Conservation (phyloP, 2,888 invertebrate genomes). For the Rugalucina vietnamica region DNA sequence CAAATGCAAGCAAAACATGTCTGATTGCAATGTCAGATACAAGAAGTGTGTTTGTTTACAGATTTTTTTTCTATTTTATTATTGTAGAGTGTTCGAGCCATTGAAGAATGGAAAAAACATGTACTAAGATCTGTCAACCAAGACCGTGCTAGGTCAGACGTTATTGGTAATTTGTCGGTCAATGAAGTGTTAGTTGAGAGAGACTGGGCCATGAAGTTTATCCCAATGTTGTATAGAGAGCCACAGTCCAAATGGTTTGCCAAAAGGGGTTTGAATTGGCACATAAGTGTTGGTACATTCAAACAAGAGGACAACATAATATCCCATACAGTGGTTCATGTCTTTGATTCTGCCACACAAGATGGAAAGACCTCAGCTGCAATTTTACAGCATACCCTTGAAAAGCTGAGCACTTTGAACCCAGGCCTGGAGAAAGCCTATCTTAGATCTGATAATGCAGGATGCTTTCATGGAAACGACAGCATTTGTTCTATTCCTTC, state of each 20-base stretch:
- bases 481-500: slow-evolving; percentile 5
- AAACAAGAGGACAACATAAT: slow-evolving; percentile 8
- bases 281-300: too few relatives aligned
- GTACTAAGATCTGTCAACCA: neutral
- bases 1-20: too few relatives aligned
- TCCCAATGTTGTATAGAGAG: too few relatives aligned
- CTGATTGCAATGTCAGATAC: too few relatives aligned
- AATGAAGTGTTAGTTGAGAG: neutral
- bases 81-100: neutral
- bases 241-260: too few relatives aligned
- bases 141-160: neutral
- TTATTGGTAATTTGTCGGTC: neutral
- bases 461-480: slow-evolving; percentile 26
- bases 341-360: slow-evolving; percentile 31
- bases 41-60: too few relatives aligned
- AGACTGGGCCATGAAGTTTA: neutral
- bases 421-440: slow-evolving; percentile 13
- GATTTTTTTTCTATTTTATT: neutral
- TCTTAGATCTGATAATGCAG: slow-evolving; percentile 43
- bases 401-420: neutral
- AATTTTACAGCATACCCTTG: neutral
- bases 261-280: too few relatives aligned
- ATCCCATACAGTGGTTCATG: too few relatives aligned
- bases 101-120: neutral
- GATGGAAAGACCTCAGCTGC: slow-evolving; percentile 24